Percentiles rank a stretch among this genome's conserved stretches.
Evolutionary conservation across 2,113 vertebrate genomes (phyloP).

Genomic region (Neolamprologus hecqui): DNA sequence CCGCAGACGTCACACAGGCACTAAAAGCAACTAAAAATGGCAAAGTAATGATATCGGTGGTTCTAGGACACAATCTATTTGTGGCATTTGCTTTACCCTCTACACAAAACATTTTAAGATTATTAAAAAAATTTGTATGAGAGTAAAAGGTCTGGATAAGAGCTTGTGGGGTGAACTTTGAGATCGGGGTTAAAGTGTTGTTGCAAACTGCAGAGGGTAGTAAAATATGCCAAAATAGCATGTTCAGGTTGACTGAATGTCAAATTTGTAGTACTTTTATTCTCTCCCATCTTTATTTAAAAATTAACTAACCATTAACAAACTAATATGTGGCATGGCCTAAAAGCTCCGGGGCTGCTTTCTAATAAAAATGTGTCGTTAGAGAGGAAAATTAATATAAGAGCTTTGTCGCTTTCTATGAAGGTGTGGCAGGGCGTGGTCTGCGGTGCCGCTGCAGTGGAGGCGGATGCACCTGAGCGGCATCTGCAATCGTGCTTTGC

Average conservation of each 20-base stretch:
- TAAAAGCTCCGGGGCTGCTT: not conserved
- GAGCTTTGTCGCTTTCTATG: not conserved
- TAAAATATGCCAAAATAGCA: not conserved
- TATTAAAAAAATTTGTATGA: not conserved
- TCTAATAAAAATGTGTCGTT: not conserved
- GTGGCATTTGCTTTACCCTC: not conserved
- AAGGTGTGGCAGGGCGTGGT: not conserved
- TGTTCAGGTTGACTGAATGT: not conserved
- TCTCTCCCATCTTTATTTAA: not conserved
- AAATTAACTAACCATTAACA: not conserved
- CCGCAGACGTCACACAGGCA: not conserved
- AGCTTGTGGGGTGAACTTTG: not conserved
- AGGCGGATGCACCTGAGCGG: accelerated
- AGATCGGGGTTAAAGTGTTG: not conserved
- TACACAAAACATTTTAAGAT: not conserved
- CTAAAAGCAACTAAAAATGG: not conserved
- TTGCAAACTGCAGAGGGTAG: not conserved
- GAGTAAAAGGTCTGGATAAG: not conserved
- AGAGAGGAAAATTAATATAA: not conserved
- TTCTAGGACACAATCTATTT: not conserved
- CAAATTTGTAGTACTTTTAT: not conserved
- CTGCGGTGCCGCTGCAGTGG: not conserved
- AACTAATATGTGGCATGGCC: not conserved
- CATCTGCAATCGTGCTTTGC: accelerated
- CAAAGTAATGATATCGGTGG: not conserved